Percentiles rank a stretch among this genome's conserved stretches.
These are phyloP conservation scores for Alethe diademata DNA, from an alignment of 2,113 vertebrate species.

Conservation along the genomic window DNA sequence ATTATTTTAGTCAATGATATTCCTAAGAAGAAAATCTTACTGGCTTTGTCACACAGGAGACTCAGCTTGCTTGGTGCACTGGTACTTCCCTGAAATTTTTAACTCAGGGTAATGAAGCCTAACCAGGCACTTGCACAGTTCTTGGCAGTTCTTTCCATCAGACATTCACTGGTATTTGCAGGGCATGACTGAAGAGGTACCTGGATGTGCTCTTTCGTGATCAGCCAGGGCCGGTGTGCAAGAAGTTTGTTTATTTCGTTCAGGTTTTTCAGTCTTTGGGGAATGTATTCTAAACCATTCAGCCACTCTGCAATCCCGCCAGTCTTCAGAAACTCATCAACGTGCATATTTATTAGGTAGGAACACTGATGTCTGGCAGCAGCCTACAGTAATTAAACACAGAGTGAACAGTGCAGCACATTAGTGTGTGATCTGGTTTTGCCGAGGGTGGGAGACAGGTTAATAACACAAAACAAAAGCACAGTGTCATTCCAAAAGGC, in stretches of 20 bases:
- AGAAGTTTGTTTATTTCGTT: slow-evolving; percentile 87
- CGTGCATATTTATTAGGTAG: slow-evolving; percentile 86
- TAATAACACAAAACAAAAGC: neutral
- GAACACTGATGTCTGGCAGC: slow-evolving; percentile 85
- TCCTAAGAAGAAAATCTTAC: neutral
- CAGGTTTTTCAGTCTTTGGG: slow-evolving; percentile 85
- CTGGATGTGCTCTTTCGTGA: slow-evolving; percentile 88
- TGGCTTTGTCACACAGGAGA: neutral
- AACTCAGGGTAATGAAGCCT: neutral
- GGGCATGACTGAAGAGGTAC: slow-evolving; percentile 45
- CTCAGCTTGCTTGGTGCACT: neutral
- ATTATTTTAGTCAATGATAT: neutral
- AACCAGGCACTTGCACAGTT: neutral
- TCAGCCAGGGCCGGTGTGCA: slow-evolving; percentile 85
- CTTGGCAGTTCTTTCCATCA: neutral
- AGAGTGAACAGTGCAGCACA: neutral
- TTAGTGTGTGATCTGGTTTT: neutral
- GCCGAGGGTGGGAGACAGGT: neutral
- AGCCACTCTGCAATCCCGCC: slow-evolving; percentile 84
- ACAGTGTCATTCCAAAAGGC: neutral
- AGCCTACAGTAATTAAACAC: slow-evolving; percentile 71
- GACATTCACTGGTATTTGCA: neutral
- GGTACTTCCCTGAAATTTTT: neutral
- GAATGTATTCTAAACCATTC: slow-evolving; percentile 82
- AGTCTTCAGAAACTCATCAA: slow-evolving; percentile 85